Evolutionary conservation across 2,113 vertebrate genomes (phyloP), one percentile per base, ranked within the genome.

Genomic region (Ictidomys tridecemlineatus): DNA sequence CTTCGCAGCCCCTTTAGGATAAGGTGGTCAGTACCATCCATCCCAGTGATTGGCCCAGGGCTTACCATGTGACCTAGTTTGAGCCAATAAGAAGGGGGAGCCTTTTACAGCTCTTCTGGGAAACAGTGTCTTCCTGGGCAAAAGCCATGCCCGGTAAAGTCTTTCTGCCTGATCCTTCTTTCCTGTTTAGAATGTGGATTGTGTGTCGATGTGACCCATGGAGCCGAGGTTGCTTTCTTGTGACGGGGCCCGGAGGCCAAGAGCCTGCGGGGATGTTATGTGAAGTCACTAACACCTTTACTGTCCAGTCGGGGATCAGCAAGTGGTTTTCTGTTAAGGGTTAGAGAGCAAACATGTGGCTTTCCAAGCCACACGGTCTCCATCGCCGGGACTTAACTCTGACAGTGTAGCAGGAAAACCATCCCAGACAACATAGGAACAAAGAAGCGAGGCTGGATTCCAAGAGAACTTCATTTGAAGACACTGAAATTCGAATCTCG

Each of bases 401-500:
- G 65, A 13, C 3, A 0, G 28, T 10, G 42, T 9, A 16, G 30
- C 5, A 2, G 3, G 65, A 76, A 70, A 88, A n/a, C 17, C 82
- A 26, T 4, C 13, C 28, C 0, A 16, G 58, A 17, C 16, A 37
- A 65, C n/a, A 20, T 11, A 2, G 28, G 7, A 73, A 39, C 10
- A 8, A 34, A 56, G 11, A 13, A 65, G 34, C 5, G 0, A 22
- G 51, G 42, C 53, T 48, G 76, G 70, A 6, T 24, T 72, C 83
- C 72, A 10, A 3, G 0, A 79, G 37, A 63, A 48, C 34, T 32
- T 69, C 34, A 94, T 73, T 65, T 69, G 9, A 20, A 79, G 63
- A 91, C 13, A 65, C 17, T 16, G 78, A 82, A 51, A 89, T 92
- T 45, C 89, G 51, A 96, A 72, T 95, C 77, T 92, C 53, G 24